These are phyloP conservation scores for Drosophila gunungcola DNA, from an alignment of 1,140 invertebrate species.

Conservation along the genomic window DNA sequence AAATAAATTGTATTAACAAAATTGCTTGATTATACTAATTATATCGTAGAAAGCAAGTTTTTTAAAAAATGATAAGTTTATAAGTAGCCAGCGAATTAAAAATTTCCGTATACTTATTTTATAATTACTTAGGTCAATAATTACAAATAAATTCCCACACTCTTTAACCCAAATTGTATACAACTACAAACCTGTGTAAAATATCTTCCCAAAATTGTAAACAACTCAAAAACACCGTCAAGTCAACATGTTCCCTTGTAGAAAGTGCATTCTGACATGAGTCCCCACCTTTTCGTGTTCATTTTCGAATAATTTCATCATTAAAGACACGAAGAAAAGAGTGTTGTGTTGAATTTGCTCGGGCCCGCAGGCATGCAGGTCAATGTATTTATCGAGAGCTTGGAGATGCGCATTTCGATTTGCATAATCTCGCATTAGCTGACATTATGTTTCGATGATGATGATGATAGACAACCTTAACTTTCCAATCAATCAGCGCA, in stretches of 20 bases:
- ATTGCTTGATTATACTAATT: too few relatives aligned
- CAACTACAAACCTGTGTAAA: conserved; percentile 1
- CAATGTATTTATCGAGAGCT: conserved; percentile 59
- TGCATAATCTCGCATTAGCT: conserved; percentile 65
- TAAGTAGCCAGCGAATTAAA: too few relatives aligned
- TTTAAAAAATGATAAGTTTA: too few relatives aligned
- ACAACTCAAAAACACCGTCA: conserved; percentile 5
- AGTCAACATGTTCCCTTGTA: conserved; percentile 22
- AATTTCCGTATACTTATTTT: background rate
- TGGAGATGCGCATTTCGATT: conserved; percentile 43
- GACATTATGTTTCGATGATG: conserved; percentile 50
- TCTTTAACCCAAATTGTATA: background rate
- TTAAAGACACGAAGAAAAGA: conserved; percentile 22
- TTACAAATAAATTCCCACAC: conserved; percentile 8
- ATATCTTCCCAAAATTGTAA: conserved; percentile 2
- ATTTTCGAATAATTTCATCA: conserved; percentile 35
- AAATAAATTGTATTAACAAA: too few relatives aligned
- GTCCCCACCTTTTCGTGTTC: conserved; percentile 25
- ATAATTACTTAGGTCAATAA: background rate
- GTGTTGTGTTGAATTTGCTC: conserved; percentile 35
- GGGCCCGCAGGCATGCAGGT: conserved; percentile 37
- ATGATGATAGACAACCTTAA: conserved; percentile 46
- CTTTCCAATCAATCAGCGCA: conserved; percentile 71
- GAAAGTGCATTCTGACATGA: conserved; percentile 47
- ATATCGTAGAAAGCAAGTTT: too few relatives aligned